These are phyloP conservation scores for Drosophila yooni DNA, from an alignment of 2,888 invertebrate species.

Conservation along the genomic window DNA sequence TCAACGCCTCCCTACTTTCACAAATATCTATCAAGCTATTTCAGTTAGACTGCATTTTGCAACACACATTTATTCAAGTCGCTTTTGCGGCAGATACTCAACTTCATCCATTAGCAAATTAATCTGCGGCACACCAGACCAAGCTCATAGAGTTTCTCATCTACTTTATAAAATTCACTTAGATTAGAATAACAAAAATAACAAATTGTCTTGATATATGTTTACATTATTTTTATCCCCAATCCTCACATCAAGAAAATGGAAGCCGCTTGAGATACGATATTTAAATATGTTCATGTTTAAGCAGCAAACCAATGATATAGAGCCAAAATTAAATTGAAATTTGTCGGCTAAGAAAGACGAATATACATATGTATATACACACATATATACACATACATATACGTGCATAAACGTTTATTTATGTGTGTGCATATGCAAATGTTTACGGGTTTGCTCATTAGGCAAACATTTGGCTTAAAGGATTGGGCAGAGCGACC, in stretches of 20 bases:
- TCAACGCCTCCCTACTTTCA: neutral
- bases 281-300: neutral
- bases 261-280: neutral
- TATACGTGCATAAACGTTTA: neutral
- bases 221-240: neutral
- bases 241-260: neutral
- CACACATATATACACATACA: too few relatives aligned
- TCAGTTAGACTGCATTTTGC: neutral
- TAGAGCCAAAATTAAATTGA: neutral
- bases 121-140: neutral
- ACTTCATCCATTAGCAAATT: neutral
- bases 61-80: neutral
- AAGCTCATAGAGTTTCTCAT: neutral
- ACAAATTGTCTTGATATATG: neutral
- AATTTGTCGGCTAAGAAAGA: neutral
- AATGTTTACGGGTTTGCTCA: slow-evolving; percentile 2
- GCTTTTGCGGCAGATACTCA: neutral
- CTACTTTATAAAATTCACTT: neutral
- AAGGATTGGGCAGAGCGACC: slow-evolving; percentile 6
- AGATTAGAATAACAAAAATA: neutral
- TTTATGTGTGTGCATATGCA: neutral
- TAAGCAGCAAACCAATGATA: neutral
- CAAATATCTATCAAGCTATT: neutral
- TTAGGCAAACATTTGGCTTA: slow-evolving; percentile 1
- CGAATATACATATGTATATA: neutral